A percentile compares a stretch with the other conserved stretches of the same genome.
Evolutionary conservation across 1,140 invertebrate species (phyloP).

Genomic region (Calliopsis andreniformis): DNA sequence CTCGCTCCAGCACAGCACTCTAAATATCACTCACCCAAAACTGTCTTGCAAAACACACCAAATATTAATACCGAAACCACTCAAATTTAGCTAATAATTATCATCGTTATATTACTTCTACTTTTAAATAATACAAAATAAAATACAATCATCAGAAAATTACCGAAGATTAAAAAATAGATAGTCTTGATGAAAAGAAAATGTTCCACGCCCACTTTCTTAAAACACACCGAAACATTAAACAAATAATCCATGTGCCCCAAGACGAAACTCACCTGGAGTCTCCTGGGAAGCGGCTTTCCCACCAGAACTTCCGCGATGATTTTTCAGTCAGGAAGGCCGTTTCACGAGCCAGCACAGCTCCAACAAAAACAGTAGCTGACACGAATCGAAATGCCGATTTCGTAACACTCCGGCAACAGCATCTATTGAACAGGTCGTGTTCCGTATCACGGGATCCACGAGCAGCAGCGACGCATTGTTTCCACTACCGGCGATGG

Average conservation of each 20-base stretch:
- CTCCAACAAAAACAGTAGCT: background rate
- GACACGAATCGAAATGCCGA: background rate
- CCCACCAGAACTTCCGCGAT: background rate
- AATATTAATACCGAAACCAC: no score
- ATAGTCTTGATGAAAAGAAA: no score
- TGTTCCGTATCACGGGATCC: constrained; percentile 37
- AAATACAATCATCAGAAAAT: no score
- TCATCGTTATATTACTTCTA: no score
- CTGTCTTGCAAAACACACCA: no score
- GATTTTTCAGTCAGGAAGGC: background rate
- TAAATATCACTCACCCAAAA: no score
- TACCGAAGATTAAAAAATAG: no score
- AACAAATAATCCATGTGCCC: background rate
- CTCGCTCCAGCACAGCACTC: no score
- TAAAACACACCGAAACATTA: no score
- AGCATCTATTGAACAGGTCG: constrained; percentile 19
- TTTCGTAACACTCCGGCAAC: constrained; percentile 27
- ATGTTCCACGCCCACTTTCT: no score
- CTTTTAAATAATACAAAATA: no score
- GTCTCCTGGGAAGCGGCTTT: background rate
- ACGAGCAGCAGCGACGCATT: constrained; percentile 8
- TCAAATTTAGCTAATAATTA: no score
- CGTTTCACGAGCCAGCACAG: background rate
- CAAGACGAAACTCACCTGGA: background rate
- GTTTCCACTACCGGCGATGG: constrained; percentile 36